Conservation (phyloP, 2,113 vertebrate species). For the Myanophis thanlyinensis region DNA sequence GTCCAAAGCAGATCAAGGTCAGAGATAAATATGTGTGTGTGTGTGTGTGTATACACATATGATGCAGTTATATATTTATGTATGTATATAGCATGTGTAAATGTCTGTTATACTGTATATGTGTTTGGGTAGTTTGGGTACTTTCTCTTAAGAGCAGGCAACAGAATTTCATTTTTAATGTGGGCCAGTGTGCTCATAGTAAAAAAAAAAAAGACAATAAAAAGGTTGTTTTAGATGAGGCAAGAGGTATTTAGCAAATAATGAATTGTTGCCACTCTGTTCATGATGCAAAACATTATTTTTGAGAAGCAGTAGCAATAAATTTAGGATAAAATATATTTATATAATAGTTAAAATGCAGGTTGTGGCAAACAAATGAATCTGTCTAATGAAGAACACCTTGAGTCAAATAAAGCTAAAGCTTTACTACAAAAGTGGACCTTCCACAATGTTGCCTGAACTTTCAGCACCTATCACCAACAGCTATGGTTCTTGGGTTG, state of each 20-base stretch:
- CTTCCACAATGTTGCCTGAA: background rate
- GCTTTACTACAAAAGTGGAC: background rate
- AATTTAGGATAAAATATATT: background rate
- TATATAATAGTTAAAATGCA: background rate
- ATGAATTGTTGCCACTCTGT: background rate
- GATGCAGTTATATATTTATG: no score
- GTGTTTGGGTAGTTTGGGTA: no score
- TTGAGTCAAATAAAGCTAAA: background rate
- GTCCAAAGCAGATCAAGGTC: conserved; percentile 87
- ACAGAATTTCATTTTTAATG: no score
- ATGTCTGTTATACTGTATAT: no score
- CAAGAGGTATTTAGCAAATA: background rate
- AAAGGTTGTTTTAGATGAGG: background rate
- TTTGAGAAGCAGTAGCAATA: background rate
- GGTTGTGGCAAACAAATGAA: background rate
- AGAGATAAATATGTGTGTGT: background rate
- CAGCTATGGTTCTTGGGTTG: background rate
- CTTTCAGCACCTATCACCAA: background rate
- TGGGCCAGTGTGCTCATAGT: no score
- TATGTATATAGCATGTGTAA: no score
- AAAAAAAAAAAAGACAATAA: no score
- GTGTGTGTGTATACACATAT: no score
- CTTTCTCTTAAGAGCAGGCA: no score
- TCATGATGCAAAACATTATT: background rate
- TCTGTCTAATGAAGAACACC: background rate